Percentiles rank a stretch among this genome's conserved stretches.
Conservation (phyloP, 1,140 invertebrate species). For the Frieseomelitta varia region DNA sequence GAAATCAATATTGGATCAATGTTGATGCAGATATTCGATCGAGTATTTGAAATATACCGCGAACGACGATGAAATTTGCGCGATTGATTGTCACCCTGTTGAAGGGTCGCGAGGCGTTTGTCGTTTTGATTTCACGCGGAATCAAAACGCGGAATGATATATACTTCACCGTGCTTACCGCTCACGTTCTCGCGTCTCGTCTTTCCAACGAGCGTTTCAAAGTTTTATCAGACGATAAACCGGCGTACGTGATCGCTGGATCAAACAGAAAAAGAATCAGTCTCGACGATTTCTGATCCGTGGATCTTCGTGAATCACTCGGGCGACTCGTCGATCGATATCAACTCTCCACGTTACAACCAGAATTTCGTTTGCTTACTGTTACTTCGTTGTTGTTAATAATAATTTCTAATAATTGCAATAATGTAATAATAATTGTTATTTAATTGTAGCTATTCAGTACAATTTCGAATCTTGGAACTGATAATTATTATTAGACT, state of each 20-base stretch:
- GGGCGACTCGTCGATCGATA: constrained; percentile 20
- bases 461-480: too few species aligned
- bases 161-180: too few species aligned
- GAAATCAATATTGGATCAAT: constrained; percentile 6
- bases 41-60: constrained; percentile 24
- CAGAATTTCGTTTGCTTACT: too few species aligned
- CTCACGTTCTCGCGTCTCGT: too few species aligned
- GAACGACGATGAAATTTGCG: neutral
- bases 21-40: neutral
- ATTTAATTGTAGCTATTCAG: too few species aligned
- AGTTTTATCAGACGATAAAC: constrained; percentile 4
- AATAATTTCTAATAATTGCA: too few species aligned
- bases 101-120: neutral
- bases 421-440: too few species aligned
- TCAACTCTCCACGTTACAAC: too few species aligned
- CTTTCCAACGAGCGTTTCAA: constrained; percentile 4
- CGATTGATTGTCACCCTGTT: neutral
- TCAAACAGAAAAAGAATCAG: constrained; percentile 16
- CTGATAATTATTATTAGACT: too few species aligned
- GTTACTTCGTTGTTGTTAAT: too few species aligned
- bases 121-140: neutral
- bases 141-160: constrained; percentile 13
- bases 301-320: constrained; percentile 19
- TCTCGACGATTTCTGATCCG: constrained; percentile 21
- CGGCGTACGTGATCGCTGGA: constrained; percentile 21